phyloP scores from a whole-genome alignment of 2,113 vertebrate species.

The Solea senegalensis region DNA sequence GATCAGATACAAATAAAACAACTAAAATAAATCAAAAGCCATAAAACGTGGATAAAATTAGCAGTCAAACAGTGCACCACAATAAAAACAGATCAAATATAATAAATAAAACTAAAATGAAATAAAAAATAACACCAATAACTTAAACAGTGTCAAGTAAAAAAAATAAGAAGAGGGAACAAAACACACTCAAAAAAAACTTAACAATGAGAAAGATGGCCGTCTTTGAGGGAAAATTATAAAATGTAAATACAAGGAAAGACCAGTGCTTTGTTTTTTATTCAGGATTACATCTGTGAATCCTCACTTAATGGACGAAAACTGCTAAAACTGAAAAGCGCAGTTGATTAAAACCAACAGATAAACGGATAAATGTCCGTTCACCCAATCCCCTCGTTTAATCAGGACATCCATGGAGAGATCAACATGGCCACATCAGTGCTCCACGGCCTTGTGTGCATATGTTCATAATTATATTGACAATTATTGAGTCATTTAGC shows the following conservation, averaged over 20 bases:
- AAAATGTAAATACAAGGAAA: not conserved
- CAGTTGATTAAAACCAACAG: not conserved
- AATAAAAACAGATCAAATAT: too few species aligned
- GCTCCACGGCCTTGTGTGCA: constrained; percentile 71
- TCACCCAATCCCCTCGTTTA: constrained; percentile 16
- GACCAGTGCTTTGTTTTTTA: not conserved
- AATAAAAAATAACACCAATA: too few species aligned
- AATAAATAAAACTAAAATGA: too few species aligned
- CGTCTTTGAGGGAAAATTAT: not conserved
- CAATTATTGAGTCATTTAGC: constrained; percentile 85
- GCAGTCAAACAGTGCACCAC: too few species aligned
- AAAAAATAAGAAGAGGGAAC: too few species aligned
- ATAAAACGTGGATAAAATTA: too few species aligned
- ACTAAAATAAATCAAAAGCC: too few species aligned
- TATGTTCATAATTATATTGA: constrained; percentile 87
- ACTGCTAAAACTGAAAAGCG: not conserved
- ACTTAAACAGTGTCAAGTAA: too few species aligned
- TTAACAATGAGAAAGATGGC: too few species aligned
- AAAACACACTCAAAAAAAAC: too few species aligned
- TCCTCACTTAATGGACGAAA: not conserved
- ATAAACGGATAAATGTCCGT: not conserved
- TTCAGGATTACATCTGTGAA: too few species aligned
- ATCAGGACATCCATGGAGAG: constrained; percentile 46
- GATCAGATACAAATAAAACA: too few species aligned
- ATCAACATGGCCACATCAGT: constrained; percentile 20